These are phyloP conservation scores for Chrysolina oricalcia DNA, from an alignment of 2,888 invertebrate genomes.

Conservation along the genomic window DNA sequence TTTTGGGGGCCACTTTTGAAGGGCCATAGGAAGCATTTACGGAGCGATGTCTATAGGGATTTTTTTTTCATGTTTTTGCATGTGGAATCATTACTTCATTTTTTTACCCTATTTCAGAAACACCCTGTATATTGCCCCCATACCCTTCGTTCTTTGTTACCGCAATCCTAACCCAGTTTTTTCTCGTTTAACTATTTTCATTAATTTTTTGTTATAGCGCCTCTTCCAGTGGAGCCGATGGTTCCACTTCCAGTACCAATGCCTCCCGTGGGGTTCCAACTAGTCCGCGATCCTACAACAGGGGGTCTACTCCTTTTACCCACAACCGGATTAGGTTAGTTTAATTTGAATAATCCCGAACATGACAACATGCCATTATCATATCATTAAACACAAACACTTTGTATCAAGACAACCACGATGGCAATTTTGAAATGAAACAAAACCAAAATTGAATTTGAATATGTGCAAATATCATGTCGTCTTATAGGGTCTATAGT, in stretches of 20 bases:
- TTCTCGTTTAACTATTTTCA: conserved; percentile 43
- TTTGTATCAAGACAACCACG: too few species aligned
- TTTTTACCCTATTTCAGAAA: too few species aligned
- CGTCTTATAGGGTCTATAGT: too few species aligned
- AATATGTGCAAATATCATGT: too few species aligned
- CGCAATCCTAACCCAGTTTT: conserved; percentile 25
- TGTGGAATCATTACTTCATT: too few species aligned
- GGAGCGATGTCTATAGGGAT: too few species aligned
- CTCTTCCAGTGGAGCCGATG: conserved; percentile 83
- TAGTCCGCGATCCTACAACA: conserved; percentile 89
- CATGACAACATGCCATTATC: background rate
- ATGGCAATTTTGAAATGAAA: too few species aligned
- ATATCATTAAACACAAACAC: background rate
- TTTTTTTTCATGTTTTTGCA: too few species aligned
- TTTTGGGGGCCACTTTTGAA: too few species aligned
- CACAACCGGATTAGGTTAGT: conserved; percentile 78
- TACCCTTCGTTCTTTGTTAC: conserved; percentile 32
- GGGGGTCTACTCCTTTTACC: conserved; percentile 88
- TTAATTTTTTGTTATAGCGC: conserved; percentile 74
- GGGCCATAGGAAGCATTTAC: too few species aligned
- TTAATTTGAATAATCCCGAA: conserved; percentile 49
- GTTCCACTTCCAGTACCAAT: conserved; percentile 80
- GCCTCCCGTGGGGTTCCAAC: conserved; percentile 87
- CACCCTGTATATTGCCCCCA: background rate
- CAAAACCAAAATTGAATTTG: too few species aligned